These are phyloP conservation scores for Coregonus suidteri DNA, from an alignment of 2,797 vertebrate species.

Conservation along the genomic window DNA sequence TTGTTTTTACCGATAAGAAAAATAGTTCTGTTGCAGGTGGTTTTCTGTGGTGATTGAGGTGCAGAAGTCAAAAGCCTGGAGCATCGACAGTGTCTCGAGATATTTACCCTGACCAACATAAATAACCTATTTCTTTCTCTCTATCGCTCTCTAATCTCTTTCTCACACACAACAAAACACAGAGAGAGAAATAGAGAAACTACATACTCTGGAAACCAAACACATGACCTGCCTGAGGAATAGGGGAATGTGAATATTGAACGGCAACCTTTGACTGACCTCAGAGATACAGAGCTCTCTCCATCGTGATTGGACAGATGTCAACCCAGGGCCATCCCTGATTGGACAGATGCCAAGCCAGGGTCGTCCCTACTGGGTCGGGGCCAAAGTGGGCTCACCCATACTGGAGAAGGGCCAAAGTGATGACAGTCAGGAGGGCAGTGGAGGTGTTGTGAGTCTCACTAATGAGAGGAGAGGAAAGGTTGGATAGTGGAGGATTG, in stretches of 20 bases:
- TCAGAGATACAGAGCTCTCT: constrained; percentile 22
- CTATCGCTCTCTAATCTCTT: too few relatives aligned
- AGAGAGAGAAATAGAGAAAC: neutral
- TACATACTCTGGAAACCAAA: neutral
- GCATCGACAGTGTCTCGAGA: neutral
- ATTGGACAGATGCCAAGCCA: neutral
- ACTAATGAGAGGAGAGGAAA: too few relatives aligned
- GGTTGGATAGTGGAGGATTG: too few relatives aligned
- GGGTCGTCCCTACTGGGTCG: neutral
- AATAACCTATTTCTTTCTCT: too few relatives aligned
- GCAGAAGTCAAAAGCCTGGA: neutral
- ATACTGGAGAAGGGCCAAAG: neutral
- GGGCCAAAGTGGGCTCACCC: neutral
- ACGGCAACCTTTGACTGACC: neutral
- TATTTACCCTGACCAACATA: neutral
- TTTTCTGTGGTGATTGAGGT: neutral
- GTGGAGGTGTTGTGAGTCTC: too few relatives aligned
- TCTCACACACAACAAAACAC: constrained; percentile 16
- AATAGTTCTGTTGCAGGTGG: neutral
- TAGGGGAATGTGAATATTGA: constrained; percentile 23
- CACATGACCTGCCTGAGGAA: neutral
- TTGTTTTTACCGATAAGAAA: too few relatives aligned
- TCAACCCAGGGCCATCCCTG: too few relatives aligned
- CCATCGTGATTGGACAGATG: constrained; percentile 14
- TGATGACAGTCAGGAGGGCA: neutral